Evolutionary conservation across 2,113 vertebrate species (phyloP).

Genomic region (Pampusana beccarii): DNA sequence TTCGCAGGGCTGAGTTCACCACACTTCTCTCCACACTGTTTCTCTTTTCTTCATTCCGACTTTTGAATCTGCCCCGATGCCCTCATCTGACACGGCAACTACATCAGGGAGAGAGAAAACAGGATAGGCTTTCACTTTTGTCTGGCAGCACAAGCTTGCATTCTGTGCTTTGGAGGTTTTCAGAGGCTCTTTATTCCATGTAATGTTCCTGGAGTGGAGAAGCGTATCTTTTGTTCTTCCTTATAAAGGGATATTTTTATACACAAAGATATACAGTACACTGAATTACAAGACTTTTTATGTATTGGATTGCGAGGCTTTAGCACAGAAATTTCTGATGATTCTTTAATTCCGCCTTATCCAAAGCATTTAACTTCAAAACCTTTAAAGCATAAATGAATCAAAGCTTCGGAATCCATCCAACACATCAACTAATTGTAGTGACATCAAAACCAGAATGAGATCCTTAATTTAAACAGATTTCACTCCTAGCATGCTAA

Average conservation of each 20-base stretch:
- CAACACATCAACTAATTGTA: constrained; percentile 24
- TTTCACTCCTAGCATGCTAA: constrained; percentile 29
- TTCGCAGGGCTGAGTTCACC: background rate
- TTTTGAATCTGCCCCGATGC: constrained; percentile 60
- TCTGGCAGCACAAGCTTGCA: constrained; percentile 71
- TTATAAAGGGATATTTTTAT: constrained; percentile 69
- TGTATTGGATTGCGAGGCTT: constrained; percentile 34
- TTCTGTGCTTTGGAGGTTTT: constrained; percentile 69
- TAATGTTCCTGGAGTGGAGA: constrained; percentile 69
- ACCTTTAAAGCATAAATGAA: constrained; percentile 13
- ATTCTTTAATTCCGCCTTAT: constrained; percentile 1
- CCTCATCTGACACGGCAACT: constrained; percentile 70
- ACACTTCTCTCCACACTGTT: background rate
- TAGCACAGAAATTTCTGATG: constrained; percentile 24
- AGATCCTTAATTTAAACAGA: constrained; percentile 29
- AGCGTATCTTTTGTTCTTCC: constrained; percentile 71
- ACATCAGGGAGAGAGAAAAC: constrained; percentile 67
- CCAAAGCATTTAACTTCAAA: constrained; percentile 37
- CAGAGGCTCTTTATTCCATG: constrained; percentile 73
- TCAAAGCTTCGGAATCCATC: constrained; percentile 37
- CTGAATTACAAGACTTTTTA: constrained; percentile 57
- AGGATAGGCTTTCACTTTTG: constrained; percentile 74
- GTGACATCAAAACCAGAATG: constrained; percentile 1
- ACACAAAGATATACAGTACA: constrained; percentile 68
- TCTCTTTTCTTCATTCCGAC: constrained; percentile 35